A percentile compares a stretch with the other conserved stretches of the same genome.
phyloP scores from a whole-genome alignment of 2,797 vertebrate genomes.

The Ambastaia sidthimunki region DNA sequence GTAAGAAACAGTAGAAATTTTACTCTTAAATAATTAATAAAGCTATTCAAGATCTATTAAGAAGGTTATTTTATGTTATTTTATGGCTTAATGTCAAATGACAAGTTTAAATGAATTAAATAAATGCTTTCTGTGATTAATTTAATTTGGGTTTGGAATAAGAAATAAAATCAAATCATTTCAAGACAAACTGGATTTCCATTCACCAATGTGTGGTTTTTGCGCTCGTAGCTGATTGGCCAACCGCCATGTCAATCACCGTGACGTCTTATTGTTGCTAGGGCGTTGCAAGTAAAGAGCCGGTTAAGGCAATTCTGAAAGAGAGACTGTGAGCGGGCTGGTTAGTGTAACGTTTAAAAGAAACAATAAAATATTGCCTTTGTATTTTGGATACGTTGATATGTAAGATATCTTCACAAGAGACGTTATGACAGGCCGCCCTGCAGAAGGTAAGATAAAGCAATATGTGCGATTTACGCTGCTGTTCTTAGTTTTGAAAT shows the following conservation, averaged over 20 bases:
- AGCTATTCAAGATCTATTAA: not conserved
- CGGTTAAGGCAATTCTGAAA: conserved; percentile 43
- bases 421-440: conserved; percentile 11
- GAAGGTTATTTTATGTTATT: not conserved
- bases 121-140: not conserved
- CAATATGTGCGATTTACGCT: conserved; percentile 1
- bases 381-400: conserved; percentile 17
- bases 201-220: conserved; percentile 12
- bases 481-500: conserved; percentile 34
- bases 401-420: not conserved
- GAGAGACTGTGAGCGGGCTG: not conserved
- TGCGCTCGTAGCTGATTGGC: conserved; percentile 44
- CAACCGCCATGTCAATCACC: conserved; percentile 40
- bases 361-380: not conserved
- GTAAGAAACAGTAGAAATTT: not conserved
- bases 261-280: conserved; percentile 66
- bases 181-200: conserved; percentile 13
- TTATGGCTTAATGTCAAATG: not conserved
- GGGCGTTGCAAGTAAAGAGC: conserved; percentile 60
- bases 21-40: not conserved
- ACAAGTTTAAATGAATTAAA: not conserved
- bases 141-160: not conserved
- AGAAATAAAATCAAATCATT: not conserved
- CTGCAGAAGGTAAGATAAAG: conserved; percentile 30
- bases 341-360: not conserved